phyloP scores from a whole-genome alignment of 2,797 vertebrate species.

The Petrocephalus sullivani region DNA sequence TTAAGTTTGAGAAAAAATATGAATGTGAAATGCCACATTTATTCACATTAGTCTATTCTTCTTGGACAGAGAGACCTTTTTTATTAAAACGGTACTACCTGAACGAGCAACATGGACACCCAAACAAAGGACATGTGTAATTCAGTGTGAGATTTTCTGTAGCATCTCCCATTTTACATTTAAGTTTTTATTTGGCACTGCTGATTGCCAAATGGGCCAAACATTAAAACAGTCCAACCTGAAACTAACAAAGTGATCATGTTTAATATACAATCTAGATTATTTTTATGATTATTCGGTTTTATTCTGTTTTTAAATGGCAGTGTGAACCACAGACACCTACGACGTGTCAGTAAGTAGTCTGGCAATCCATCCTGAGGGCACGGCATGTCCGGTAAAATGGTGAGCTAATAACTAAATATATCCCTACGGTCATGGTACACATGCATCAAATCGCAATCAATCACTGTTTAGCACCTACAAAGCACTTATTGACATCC shows the following conservation, averaged over 20 bases:
- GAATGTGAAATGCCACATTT: background rate
- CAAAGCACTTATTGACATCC: constrained; percentile 9
- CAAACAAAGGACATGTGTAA: background rate
- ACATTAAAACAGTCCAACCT: background rate
- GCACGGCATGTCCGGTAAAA: background rate
- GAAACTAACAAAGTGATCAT: background rate
- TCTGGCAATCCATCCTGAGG: background rate
- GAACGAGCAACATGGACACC: background rate
- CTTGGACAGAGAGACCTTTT: background rate
- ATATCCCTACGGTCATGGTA: constrained; percentile 9
- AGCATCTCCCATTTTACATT: background rate
- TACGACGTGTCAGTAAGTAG: background rate
- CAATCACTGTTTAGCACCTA: constrained; percentile 5
- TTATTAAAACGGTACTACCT: background rate
- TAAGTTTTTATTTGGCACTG: background rate
- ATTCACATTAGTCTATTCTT: background rate
- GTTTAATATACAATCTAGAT: background rate
- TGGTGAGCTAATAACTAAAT: constrained; percentile 14
- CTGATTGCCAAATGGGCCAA: background rate
- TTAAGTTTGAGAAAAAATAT: constrained; percentile 2
- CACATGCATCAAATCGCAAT: background rate
- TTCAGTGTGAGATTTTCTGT: background rate
- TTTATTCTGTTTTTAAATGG: background rate
- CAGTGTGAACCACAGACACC: background rate
- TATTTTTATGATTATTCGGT: background rate